These are phyloP conservation scores for Eubasilissa splendida DNA, from an alignment of 2,888 invertebrate species.

Conservation along the genomic window DNA sequence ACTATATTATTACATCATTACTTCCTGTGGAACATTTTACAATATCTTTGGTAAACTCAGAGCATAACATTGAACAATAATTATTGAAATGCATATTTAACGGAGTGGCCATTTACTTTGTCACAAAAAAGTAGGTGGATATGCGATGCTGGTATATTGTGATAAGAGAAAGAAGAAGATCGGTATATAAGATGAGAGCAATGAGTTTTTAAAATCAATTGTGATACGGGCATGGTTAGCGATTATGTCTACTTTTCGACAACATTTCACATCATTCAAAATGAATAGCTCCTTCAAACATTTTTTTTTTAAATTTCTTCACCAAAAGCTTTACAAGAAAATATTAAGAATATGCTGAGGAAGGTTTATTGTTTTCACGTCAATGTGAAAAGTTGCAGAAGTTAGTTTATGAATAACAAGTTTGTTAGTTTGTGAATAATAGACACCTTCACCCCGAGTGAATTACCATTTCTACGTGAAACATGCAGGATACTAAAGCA, in stretches of 20 bases:
- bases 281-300: background rate
- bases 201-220: slow-evolving; percentile 13
- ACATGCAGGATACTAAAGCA: slow-evolving; percentile 27
- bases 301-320: background rate
- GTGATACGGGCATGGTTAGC: slow-evolving; percentile 30
- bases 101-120: slow-evolving; percentile 47
- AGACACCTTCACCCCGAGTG: slow-evolving; percentile 24
- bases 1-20: background rate
- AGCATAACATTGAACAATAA: slow-evolving; percentile 36
- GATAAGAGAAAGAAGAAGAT: slow-evolving; percentile 19
- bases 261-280: slow-evolving; percentile 20
- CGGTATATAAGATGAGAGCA: slow-evolving; percentile 9
- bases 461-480: slow-evolving; percentile 1
- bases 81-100: slow-evolving; percentile 2
- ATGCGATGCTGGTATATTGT: slow-evolving; percentile 16
- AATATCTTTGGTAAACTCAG: slow-evolving; percentile 29
- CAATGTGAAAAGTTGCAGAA: slow-evolving; percentile 35
- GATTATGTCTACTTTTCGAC: background rate
- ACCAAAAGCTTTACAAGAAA: background rate
- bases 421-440: slow-evolving; percentile 2
- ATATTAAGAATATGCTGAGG: background rate
- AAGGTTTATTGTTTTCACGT: background rate
- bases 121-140: slow-evolving; percentile 47
- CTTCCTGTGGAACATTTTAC: slow-evolving; percentile 13
- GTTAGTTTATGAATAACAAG: background rate